phyloP scores from a whole-genome alignment of 2,888 invertebrate genomes.

The Platerodrilus igneus region DNA sequence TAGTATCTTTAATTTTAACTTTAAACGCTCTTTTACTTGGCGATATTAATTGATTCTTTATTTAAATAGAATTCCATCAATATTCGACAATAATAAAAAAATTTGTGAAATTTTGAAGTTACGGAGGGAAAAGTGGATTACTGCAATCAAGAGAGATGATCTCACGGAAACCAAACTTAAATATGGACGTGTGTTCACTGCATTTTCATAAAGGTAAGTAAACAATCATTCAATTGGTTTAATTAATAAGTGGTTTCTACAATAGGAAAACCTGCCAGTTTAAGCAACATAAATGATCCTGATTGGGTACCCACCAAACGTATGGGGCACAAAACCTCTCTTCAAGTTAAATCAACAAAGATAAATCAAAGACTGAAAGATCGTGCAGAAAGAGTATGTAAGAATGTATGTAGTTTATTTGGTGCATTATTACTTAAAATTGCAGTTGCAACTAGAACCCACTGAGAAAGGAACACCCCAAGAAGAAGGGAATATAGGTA shows the following conservation, averaged over 20 bases:
- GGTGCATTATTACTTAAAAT: background rate
- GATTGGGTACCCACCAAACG: slow-evolving; percentile 5
- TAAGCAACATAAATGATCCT: background rate
- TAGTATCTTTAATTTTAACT: no score
- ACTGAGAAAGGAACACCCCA: no score
- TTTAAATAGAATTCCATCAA: slow-evolving; percentile 1
- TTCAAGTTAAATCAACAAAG: background rate
- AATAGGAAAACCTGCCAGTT: slow-evolving; percentile 1
- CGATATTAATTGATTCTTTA: background rate
- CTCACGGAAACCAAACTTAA: slow-evolving; percentile 5
- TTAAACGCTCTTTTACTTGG: no score
- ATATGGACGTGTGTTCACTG: slow-evolving; percentile 4
- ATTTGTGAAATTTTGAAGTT: background rate
- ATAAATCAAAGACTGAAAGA: slow-evolving; percentile 1
- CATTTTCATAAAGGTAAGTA: slow-evolving; percentile 3
- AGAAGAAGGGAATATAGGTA: no score
- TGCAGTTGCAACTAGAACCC: no score
- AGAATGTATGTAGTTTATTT: background rate
- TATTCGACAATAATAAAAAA: background rate
- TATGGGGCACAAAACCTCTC: slow-evolving; percentile 2
- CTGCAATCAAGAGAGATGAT: slow-evolving; percentile 5
- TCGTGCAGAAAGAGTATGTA: background rate
- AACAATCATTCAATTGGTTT: background rate
- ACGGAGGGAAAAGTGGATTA: slow-evolving; percentile 5
- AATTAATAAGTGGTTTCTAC: slow-evolving; percentile 3